phyloP scores from a whole-genome alignment of 1,140 invertebrate genomes.

The Diabrotica virgifera region DNA sequence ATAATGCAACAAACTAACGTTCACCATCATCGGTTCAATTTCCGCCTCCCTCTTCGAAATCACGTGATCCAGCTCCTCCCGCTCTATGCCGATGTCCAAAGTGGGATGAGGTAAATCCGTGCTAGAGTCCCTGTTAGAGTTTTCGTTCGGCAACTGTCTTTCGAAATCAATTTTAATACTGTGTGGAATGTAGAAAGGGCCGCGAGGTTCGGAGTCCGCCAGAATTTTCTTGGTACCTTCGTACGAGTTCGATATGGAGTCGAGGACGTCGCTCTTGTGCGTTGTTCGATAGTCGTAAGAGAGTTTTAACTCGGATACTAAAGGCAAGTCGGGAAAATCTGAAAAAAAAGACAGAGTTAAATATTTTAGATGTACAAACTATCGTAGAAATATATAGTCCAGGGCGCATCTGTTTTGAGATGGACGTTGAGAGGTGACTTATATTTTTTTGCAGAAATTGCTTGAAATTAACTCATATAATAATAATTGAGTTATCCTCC shows the following conservation, averaged over 20 bases:
- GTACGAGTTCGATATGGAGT: conserved; percentile 54
- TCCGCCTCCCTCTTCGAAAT: conserved; percentile 57
- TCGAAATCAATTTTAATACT: conserved; percentile 38
- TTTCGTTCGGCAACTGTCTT: conserved; percentile 23
- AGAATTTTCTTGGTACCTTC: conserved; percentile 50
- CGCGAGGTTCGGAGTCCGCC: conserved; percentile 47
- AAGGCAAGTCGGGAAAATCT: not conserved
- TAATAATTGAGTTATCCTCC: too few species aligned
- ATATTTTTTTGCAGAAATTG: too few species aligned
- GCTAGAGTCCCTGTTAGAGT: conserved; percentile 10
- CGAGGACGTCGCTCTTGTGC: conserved; percentile 48
- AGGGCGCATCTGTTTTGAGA: too few species aligned
- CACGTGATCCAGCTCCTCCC: conserved; percentile 53
- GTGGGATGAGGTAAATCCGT: conserved; percentile 48
- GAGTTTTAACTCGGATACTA: conserved; percentile 28
- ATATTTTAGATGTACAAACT: too few species aligned
- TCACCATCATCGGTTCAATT: conserved; percentile 69
- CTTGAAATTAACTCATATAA: too few species aligned
- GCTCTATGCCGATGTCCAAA: conserved; percentile 44
- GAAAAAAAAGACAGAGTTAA: not conserved
- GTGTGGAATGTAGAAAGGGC: conserved; percentile 42
- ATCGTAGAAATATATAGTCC: too few species aligned
- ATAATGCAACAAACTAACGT: conserved; percentile 82
- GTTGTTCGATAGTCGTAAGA: conserved; percentile 34
- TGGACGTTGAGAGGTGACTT: too few species aligned